Percentiles rank a stretch among this genome's conserved stretches.
phyloP scores from a whole-genome alignment of 2,113 vertebrate genomes.

The Oreochromis tanganicae region DNA sequence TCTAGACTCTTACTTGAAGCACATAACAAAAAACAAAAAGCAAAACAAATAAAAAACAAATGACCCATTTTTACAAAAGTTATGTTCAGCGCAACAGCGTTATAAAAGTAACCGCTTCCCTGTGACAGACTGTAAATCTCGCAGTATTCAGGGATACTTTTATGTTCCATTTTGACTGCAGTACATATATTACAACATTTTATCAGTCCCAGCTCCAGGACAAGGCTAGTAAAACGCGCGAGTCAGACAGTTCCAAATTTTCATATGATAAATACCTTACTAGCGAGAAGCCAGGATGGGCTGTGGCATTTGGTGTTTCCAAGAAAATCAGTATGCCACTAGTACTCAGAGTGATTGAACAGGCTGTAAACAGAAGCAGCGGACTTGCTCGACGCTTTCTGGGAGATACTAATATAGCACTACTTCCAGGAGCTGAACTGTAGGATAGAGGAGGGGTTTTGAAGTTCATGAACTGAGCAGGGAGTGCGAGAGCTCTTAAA shows the following conservation, averaged over 20 bases:
- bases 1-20: neutral
- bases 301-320: conserved; percentile 46
- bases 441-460: neutral
- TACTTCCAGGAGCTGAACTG: conserved; percentile 28
- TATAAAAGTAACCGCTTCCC: conserved; percentile 41
- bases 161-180: conserved; percentile 44
- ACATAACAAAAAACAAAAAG: neutral
- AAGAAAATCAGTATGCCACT: conserved; percentile 53
- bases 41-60: conserved; percentile 34
- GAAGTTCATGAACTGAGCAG: conserved; percentile 56
- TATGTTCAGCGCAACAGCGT: conserved; percentile 8
- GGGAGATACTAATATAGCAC: conserved; percentile 53
- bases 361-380: conserved; percentile 60
- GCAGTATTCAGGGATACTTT: conserved; percentile 31
- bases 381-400: conserved; percentile 44
- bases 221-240: conserved; percentile 37
- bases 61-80: conserved; percentile 11
- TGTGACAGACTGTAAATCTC: conserved; percentile 48
- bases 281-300: conserved; percentile 28
- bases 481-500: conserved; percentile 35
- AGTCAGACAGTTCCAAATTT: conserved; percentile 50
- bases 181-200: conserved; percentile 40
- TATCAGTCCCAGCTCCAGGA: conserved; percentile 38
- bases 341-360: conserved; percentile 60
- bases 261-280: conserved; percentile 57